phyloP scores from a whole-genome alignment of 2,888 invertebrate species.

The Anagyrus pseudococci region DNA sequence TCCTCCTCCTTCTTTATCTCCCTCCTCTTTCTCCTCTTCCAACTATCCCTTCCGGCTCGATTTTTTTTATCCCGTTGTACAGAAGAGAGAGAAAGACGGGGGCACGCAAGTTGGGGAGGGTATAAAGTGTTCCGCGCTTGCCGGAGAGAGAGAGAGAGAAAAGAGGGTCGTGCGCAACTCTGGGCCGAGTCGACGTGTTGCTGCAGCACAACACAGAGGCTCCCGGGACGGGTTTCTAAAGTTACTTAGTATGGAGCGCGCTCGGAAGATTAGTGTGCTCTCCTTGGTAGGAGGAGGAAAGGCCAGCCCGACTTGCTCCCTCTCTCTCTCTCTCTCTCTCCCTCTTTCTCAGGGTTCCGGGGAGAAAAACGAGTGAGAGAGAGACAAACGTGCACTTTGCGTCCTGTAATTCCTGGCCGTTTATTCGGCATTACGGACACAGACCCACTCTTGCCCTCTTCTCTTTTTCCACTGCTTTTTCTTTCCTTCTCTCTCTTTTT shows the following conservation, averaged over 20 bases:
- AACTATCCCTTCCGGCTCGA: background rate
- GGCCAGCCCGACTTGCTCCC: too few species aligned
- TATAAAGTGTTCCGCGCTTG: background rate
- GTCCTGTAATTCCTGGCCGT: slow-evolving; percentile 19
- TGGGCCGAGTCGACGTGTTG: slow-evolving; percentile 14
- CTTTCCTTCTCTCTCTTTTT: too few species aligned
- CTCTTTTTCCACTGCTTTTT: too few species aligned
- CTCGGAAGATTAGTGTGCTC: slow-evolving; percentile 31
- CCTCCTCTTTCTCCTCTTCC: background rate
- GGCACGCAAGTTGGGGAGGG: too few species aligned
- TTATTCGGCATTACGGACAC: slow-evolving; percentile 13
- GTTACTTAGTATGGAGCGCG: slow-evolving; percentile 34
- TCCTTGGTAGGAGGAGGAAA: slow-evolving; percentile 10
- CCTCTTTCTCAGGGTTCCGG: too few species aligned
- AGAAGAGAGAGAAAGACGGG: too few species aligned
- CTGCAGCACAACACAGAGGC: slow-evolving; percentile 4
- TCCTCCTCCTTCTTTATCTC: slow-evolving; percentile 3
- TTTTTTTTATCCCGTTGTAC: too few species aligned
- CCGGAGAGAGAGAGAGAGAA: background rate
- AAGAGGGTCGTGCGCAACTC: background rate
- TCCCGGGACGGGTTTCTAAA: slow-evolving; percentile 23
- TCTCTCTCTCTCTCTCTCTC: too few species aligned
- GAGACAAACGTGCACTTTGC: slow-evolving; percentile 21
- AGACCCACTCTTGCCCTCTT: background rate
- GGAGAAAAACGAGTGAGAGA: slow-evolving; percentile 14